phyloP scores from a whole-genome alignment of 2,888 invertebrate species.

The Nesidiocoris tenuis region DNA sequence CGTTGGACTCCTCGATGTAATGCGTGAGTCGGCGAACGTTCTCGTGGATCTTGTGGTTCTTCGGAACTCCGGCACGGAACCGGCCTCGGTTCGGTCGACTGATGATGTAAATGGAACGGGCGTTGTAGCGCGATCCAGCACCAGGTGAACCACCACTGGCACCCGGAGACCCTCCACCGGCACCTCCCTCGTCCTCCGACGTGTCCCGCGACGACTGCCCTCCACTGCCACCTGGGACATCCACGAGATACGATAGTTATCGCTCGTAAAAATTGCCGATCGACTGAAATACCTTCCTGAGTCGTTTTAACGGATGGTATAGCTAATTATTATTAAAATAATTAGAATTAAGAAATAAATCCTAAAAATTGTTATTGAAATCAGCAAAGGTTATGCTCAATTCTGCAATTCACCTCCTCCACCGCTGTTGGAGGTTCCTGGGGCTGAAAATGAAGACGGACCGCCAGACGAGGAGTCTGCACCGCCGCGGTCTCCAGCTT shows the following conservation, averaged over 20 bases:
- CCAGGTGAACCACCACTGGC: neutral
- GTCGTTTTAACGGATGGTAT: too few species aligned
- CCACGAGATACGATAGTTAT: too few species aligned
- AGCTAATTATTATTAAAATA: too few species aligned
- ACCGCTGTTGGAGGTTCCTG: neutral
- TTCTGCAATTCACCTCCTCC: neutral
- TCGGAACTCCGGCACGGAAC: conserved; percentile 46
- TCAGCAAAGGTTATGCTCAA: too few species aligned
- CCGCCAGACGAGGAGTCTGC: neutral
- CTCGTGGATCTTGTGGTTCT: conserved; percentile 54
- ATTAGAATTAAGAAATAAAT: too few species aligned
- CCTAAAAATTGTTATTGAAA: too few species aligned
- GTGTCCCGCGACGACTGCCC: neutral
- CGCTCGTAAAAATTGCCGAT: too few species aligned
- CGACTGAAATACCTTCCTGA: too few species aligned
- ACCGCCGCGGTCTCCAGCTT: neutral
- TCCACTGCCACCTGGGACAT: neutral
- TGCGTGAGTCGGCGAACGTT: conserved; percentile 79
- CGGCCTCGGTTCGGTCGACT: conserved; percentile 41
- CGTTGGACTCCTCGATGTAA: conserved; percentile 81
- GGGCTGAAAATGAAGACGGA: neutral
- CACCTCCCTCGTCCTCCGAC: neutral
- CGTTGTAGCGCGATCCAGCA: conserved; percentile 6
- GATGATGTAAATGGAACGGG: conserved; percentile 43
- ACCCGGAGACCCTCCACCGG: conserved; percentile 15